phyloP scores from a whole-genome alignment of 1,140 invertebrate genomes.

The Drosophila pallidifrons region DNA sequence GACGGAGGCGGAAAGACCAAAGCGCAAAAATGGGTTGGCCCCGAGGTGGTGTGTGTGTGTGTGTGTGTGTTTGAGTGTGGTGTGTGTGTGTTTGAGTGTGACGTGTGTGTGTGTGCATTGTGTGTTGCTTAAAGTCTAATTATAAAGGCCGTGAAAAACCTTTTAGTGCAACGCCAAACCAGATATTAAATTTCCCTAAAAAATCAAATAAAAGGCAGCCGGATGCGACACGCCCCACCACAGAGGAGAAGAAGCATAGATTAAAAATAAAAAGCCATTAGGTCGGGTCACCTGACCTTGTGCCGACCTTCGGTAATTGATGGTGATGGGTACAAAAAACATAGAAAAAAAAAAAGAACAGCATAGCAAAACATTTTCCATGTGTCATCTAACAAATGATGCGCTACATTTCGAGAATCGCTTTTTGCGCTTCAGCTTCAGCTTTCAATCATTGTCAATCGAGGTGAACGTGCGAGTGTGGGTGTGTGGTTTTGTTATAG shows the following conservation, averaged over 20 bases:
- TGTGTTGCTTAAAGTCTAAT: slow-evolving; percentile 79
- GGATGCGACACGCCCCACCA: background rate
- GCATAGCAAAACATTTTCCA: slow-evolving; percentile 40
- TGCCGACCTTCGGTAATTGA: slow-evolving; percentile 71
- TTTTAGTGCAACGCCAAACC: slow-evolving; percentile 63
- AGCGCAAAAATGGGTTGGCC: slow-evolving; percentile 33
- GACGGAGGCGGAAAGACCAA: background rate
- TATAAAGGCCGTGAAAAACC: slow-evolving; percentile 76
- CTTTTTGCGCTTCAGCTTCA: background rate
- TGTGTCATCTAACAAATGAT: slow-evolving; percentile 78
- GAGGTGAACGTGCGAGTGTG: background rate
- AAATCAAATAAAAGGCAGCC: slow-evolving; percentile 37
- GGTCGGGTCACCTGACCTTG: slow-evolving; percentile 55
- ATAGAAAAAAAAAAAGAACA: background rate
- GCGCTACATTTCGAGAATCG: slow-evolving; percentile 23
- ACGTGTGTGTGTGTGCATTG: slow-evolving; percentile 29
- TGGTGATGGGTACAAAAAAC: slow-evolving; percentile 17
- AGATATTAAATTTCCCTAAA: slow-evolving; percentile 74
- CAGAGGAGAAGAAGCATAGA: slow-evolving; percentile 40
- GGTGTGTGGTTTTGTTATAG: background rate
- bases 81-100: slow-evolving; percentile 27
- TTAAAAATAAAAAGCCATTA: slow-evolving; percentile 69
- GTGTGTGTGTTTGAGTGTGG: slow-evolving; percentile 11
- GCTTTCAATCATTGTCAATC: slow-evolving; percentile 62
- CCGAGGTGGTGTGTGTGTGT: background rate